Percentiles rank a stretch among this genome's conserved stretches.
These are phyloP conservation scores for Donacobius atricapilla DNA, from an alignment of 2,113 vertebrate genomes.

Conservation along the genomic window DNA sequence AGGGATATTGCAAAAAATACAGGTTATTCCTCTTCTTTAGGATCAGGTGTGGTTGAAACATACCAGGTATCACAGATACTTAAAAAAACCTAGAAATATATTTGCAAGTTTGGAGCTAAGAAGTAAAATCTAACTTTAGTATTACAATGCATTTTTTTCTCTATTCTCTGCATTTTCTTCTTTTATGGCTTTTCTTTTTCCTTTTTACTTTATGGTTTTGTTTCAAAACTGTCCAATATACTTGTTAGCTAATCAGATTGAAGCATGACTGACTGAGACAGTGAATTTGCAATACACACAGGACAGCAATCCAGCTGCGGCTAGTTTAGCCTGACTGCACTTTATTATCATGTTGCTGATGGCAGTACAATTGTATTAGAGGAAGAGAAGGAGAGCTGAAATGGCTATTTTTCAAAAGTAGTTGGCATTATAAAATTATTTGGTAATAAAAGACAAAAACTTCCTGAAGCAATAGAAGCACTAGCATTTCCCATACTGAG, in stretches of 20 bases:
- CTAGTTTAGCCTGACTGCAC: constrained; percentile 18
- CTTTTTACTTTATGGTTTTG: constrained; percentile 14
- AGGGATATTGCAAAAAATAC: not conserved
- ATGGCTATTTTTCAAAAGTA: constrained; percentile 66
- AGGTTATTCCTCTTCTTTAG: fast-evolving
- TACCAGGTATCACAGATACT: not conserved
- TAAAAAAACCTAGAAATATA: not conserved
- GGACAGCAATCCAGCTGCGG: constrained; percentile 42
- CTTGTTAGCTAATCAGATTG: not conserved
- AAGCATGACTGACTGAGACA: constrained; percentile 11
- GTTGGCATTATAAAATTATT: constrained; percentile 66
- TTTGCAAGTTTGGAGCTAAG: not conserved
- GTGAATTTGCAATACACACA: constrained; percentile 10
- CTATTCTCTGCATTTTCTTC: not conserved
- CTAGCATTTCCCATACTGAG: constrained; percentile 40
- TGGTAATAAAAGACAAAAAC: constrained; percentile 69
- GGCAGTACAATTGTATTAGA: constrained; percentile 51
- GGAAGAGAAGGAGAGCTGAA: constrained; percentile 41
- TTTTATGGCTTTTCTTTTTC: not conserved
- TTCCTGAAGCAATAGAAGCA: constrained; percentile 66
- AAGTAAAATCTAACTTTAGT: not conserved
- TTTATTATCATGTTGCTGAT: constrained; percentile 61
- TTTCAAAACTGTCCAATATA: constrained; percentile 5
- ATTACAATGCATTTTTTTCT: not conserved
- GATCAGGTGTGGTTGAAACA: not conserved